Evolutionary conservation across 2,888 invertebrate species (phyloP).

Genomic region (Caenorhabditis imperialis): DNA sequence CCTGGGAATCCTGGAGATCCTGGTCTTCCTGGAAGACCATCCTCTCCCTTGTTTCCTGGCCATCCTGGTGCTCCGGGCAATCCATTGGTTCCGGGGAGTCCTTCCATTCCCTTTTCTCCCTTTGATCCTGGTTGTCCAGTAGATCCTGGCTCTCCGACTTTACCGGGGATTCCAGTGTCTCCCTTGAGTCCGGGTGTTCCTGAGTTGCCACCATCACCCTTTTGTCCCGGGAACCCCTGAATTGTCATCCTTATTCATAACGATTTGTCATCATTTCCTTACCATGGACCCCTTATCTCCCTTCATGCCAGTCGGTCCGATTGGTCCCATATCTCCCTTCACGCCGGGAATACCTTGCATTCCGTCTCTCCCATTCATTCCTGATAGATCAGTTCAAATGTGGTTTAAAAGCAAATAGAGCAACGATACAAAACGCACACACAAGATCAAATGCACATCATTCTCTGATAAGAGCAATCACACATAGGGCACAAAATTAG

Average conservation of each 20-base stretch:
- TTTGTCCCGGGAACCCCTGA: conserved; percentile 70
- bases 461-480: conserved; percentile 18
- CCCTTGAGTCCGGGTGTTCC: conserved; percentile 69
- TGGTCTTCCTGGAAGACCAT: conserved; percentile 69
- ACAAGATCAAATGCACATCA: conserved; percentile 23
- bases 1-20: conserved; percentile 73
- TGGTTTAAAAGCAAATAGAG: background rate
- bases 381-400: conserved; percentile 42
- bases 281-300: conserved; percentile 70
- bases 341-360: conserved; percentile 70
- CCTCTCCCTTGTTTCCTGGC: conserved; percentile 72
- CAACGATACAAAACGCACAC: background rate
- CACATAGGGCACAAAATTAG: background rate
- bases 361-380: conserved; percentile 62
- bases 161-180: conserved; percentile 69
- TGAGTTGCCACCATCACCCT: conserved; percentile 64
- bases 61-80: conserved; percentile 69
- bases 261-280: background rate
- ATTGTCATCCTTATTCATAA: background rate
- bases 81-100: conserved; percentile 66
- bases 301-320: conserved; percentile 71
- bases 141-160: conserved; percentile 66
- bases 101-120: conserved; percentile 70
- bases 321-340: conserved; percentile 68
- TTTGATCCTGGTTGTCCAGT: conserved; percentile 63